phyloP scores from a whole-genome alignment of 2,797 vertebrate species.

The Ctenosaura bakeri region DNA sequence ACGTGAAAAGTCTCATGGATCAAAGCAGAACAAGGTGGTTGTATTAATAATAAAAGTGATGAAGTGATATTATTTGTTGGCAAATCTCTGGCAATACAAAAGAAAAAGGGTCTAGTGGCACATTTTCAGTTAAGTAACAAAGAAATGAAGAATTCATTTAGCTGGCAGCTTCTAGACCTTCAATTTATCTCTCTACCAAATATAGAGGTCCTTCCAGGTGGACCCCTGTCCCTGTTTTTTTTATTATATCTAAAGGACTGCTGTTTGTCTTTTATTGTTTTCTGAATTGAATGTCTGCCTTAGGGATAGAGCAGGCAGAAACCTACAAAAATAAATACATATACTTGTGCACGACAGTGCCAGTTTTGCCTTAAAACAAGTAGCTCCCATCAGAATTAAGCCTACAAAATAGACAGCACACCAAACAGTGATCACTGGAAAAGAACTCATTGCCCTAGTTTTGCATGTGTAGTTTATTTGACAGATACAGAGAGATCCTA shows the following conservation, averaged over 20 bases:
- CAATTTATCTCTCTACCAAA: conserved; percentile 17
- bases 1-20: conserved; percentile 16
- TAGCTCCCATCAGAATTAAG: background rate
- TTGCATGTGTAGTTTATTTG: background rate
- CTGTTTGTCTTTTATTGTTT: conserved; percentile 6
- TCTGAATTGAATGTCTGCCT: background rate
- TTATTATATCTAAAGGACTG: background rate
- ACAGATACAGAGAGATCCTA: background rate
- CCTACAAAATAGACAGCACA: background rate
- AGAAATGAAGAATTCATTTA: background rate
- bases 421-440: background rate
- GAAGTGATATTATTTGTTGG: conserved; percentile 4
- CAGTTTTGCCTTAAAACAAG: background rate
- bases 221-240: background rate
- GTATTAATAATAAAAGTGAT: conserved; percentile 29
- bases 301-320: background rate
- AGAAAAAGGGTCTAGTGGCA: background rate
- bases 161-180: background rate
- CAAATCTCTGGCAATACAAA: background rate
- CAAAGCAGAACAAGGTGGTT: conserved; percentile 15
- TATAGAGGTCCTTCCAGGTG: background rate
- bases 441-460: background rate
- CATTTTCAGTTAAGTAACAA: background rate
- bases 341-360: background rate
- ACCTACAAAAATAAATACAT: conserved; percentile 5